Conservation (phyloP, 2,888 invertebrate genomes). For the Heliconius hortense region DNA sequence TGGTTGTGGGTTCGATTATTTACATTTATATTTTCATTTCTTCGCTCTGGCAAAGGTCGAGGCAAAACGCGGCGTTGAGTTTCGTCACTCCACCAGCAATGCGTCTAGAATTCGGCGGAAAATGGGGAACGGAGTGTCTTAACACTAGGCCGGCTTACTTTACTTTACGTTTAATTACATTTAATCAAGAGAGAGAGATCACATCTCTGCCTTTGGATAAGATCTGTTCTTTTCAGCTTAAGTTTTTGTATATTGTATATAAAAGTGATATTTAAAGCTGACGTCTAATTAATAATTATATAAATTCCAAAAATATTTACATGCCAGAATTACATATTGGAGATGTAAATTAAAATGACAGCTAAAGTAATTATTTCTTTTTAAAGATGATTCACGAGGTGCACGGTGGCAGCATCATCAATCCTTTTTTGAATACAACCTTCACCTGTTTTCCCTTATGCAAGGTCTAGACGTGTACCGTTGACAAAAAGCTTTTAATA, state of each 20-base stretch:
- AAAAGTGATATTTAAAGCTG: background rate
- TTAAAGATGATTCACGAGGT: slow-evolving; percentile 20
- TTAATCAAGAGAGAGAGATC: too few species aligned
- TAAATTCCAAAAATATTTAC: background rate
- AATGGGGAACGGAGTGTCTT: too few species aligned
- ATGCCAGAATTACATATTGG: slow-evolving; percentile 18
- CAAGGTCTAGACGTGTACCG: slow-evolving; percentile 6
- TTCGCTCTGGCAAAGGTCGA: too few species aligned
- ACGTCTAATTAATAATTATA: background rate
- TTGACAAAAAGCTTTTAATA: background rate
- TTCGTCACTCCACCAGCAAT: too few species aligned
- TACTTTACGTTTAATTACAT: too few species aligned
- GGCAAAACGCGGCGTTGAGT: too few species aligned
- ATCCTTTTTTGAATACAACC: slow-evolving; percentile 32
- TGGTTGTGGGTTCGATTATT: too few species aligned
- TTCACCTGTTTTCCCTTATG: slow-evolving; percentile 28
- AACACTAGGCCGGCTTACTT: too few species aligned
- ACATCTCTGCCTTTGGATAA: too few species aligned
- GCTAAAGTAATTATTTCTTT: slow-evolving; percentile 24
- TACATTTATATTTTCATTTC: too few species aligned
- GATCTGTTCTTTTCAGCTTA: too few species aligned
- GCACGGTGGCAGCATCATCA: slow-evolving; percentile 19
- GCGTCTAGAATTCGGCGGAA: too few species aligned
- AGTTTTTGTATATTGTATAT: background rate
- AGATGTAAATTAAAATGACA: slow-evolving; percentile 27